A percentile compares a stretch with the other conserved stretches of the same genome.
phyloP scores from a whole-genome alignment of 2,888 invertebrate species.

The Drosophila ustulata region DNA sequence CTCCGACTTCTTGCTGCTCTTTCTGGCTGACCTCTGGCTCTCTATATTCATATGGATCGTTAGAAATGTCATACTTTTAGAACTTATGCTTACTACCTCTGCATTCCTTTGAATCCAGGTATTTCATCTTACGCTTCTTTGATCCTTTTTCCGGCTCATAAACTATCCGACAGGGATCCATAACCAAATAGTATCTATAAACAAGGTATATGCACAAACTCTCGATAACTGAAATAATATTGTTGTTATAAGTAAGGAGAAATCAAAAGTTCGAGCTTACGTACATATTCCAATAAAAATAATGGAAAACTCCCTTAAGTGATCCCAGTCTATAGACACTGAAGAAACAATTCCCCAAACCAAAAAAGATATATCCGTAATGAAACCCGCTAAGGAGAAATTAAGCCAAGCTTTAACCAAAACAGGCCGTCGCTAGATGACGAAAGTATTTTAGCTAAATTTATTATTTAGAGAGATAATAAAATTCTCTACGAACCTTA shows the following conservation, averaged over 20 bases:
- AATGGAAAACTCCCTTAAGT: constrained; percentile 45
- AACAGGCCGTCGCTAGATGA: constrained; percentile 43
- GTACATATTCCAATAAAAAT: constrained; percentile 62
- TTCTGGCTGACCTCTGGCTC: constrained; percentile 10
- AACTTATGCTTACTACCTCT: constrained; percentile 16
- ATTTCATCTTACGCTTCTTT: constrained; percentile 12
- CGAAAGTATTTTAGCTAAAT: background rate
- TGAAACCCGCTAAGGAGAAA: constrained; percentile 64
- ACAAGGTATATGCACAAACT: constrained; percentile 55
- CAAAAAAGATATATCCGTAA: constrained; percentile 53
- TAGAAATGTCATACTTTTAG: background rate
- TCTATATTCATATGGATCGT: constrained; percentile 1
- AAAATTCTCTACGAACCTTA: constrained; percentile 48
- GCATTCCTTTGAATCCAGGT: constrained; percentile 27
- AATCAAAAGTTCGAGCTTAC: background rate
- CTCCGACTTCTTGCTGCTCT: constrained; percentile 21
- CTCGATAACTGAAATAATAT: constrained; percentile 54
- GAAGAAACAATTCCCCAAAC: constrained; percentile 58
- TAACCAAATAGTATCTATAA: constrained; percentile 50
- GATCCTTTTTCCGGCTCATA: constrained; percentile 27
- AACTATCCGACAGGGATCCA: constrained; percentile 47
- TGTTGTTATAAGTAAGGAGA: no score
- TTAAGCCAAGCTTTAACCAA: constrained; percentile 59
- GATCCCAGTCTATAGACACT: constrained; percentile 52
- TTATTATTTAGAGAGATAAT: background rate